These are phyloP conservation scores for Columba guinea DNA, from an alignment of 2,797 vertebrate species.

Conservation along the genomic window DNA sequence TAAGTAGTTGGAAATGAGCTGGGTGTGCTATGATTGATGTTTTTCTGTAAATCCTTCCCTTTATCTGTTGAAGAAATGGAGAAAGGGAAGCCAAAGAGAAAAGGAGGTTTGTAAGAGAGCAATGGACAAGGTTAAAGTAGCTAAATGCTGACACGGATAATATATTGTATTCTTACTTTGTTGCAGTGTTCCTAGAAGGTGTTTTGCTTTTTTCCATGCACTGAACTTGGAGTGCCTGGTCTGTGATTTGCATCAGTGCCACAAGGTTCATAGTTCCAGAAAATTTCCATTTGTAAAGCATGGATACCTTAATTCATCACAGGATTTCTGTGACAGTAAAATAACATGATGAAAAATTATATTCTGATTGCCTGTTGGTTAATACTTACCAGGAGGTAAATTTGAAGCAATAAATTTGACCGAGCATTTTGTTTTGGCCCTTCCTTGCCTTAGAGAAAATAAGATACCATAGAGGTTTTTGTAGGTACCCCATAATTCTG, in stretches of 20 bases:
- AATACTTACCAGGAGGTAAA: background rate
- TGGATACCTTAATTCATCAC: background rate
- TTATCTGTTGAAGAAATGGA: background rate
- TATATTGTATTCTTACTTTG: background rate
- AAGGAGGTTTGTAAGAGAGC: background rate
- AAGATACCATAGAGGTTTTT: rapidly evolving
- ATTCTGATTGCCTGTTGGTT: background rate
- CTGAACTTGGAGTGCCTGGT: background rate
- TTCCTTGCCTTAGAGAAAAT: background rate
- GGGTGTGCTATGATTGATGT: background rate
- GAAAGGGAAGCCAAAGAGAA: background rate
- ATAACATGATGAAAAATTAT: background rate
- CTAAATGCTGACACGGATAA: background rate
- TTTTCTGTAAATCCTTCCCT: background rate
- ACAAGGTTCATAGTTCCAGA: background rate
- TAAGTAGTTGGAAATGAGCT: background rate
- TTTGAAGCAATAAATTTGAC: background rate
- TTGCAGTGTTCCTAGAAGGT: background rate
- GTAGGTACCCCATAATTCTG: background rate
- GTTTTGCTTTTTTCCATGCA: background rate
- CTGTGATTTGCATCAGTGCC: background rate
- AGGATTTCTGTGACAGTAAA: background rate
- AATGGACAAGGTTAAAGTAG: background rate
- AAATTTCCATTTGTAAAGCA: background rate
- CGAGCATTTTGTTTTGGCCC: background rate